Base-by-base conservation (phyloP, 2,113 vertebrate species). In the Lampris incognitus region DNA sequence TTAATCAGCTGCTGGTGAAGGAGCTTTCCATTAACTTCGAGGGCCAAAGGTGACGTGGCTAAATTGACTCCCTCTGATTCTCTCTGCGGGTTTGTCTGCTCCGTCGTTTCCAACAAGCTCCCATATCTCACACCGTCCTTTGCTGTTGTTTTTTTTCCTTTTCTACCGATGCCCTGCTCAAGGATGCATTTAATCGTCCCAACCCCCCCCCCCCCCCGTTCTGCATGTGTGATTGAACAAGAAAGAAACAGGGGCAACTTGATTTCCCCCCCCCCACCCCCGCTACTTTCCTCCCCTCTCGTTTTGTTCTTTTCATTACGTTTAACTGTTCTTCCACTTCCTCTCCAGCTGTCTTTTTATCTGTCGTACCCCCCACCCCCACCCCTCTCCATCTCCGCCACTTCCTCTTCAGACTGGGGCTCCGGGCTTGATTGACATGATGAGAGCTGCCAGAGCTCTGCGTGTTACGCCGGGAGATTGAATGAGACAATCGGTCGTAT, bases 1-100 rank as follows among this genome's bases (percentile, higher is more conserved):
- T 83, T 90, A 90, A 93, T 93, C 82, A 89, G 83, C 84, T 92
- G 82, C 82, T 85, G 73, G 59, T 85, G 81, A 87, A 69, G 72
- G 73, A 84, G 84, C 74, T 88, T 91, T 89, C 79, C 84, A 92
- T 92, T 90, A 90, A 85, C 81, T 70, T 46, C 6, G n/a, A 3
- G 69, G 89, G 84, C 78, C 75, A 83, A 84, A 88, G 87, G 84
- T 83, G 79, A 85, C 46, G 36, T 41, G 38, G 74, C 78, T 73
- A 80, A 85, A 90, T 69, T 72, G 84, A 91, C 84, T 87, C 76
- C 54, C 42, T 78, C 56, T 42, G 66, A 36, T n/a, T 39, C 67
- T 83, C 72, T 44, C 40, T 11, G 40, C 36, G 10, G 3, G 24
- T 56, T 55, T 61, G 41, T 65, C 49, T 38, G 4, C 24, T 8